Evolutionary conservation across 2,113 vertebrate genomes (phyloP).

Genomic region (Pyxicephalus adspersus): DNA sequence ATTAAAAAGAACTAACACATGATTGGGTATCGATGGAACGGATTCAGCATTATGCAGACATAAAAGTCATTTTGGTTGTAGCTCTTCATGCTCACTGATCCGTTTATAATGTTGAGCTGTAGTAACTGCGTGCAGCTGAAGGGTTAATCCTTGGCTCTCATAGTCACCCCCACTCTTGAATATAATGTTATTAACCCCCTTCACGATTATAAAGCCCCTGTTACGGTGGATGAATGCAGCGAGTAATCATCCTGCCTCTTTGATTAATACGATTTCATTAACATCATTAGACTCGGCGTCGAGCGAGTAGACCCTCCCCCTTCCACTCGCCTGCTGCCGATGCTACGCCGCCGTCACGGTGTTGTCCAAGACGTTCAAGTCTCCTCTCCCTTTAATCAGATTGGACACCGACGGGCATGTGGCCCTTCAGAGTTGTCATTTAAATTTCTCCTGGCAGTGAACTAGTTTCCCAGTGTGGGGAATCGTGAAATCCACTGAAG

Average conservation of each 20-base stretch:
- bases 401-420: constrained; percentile 19
- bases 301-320: not conserved
- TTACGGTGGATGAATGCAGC: not conserved
- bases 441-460: constrained; percentile 3
- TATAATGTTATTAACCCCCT: not conserved
- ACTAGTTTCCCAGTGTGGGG: not conserved
- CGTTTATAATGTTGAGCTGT: no score
- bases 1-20: no score
- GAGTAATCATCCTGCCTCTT: constrained; percentile 3
- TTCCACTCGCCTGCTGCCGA: not conserved
- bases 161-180: not conserved
- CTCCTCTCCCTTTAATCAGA: constrained; percentile 33
- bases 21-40: no score
- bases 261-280: constrained; percentile 40
- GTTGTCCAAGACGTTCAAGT: constrained; percentile 39
- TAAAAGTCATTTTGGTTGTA: no score
- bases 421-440: constrained; percentile 18
- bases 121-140: not conserved
- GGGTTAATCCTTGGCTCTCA: not conserved
- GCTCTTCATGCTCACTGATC: no score
- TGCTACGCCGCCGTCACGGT: constrained; percentile 35
- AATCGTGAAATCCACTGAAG: not conserved
- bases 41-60: no score
- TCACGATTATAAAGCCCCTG: not conserved
- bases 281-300: constrained; percentile 12